Evolutionary conservation across 1,140 invertebrate genomes (phyloP).

Genomic region (Cydia strobilella): DNA sequence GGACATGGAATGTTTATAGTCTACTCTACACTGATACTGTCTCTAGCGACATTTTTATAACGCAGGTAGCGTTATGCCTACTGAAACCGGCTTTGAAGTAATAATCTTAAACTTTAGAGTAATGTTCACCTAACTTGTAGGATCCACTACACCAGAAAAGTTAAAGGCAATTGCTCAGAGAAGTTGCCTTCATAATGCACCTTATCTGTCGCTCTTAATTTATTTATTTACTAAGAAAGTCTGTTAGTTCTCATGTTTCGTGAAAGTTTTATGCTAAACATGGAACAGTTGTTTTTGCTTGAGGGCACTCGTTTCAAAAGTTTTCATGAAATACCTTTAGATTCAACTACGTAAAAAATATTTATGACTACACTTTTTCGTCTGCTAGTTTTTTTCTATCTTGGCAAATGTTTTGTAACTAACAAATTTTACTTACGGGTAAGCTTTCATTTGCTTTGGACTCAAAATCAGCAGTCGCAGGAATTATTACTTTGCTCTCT

Average conservation of each 20-base stretch:
- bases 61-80: background rate
- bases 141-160: background rate
- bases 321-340: background rate
- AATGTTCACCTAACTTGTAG: background rate
- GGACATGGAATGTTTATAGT: background rate
- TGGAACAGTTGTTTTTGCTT: conserved; percentile 11
- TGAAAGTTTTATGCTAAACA: background rate
- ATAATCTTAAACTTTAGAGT: background rate
- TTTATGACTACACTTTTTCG: background rate
- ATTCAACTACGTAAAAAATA: background rate
- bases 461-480: no score
- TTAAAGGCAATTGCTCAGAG: background rate
- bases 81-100: background rate
- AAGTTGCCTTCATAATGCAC: background rate
- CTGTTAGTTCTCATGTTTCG: background rate
- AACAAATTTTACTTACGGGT: no score
- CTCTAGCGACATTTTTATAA: no score
- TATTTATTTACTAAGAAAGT: conserved; percentile 4
- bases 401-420: background rate
- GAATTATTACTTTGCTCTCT: no score
- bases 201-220: conserved; percentile 7
- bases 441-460: no score
- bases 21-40: background rate
- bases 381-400: background rate
- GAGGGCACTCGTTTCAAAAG: background rate